Evolutionary conservation across 2,888 invertebrate genomes (phyloP).

Genomic region (Yponomeuta cagnagella): DNA sequence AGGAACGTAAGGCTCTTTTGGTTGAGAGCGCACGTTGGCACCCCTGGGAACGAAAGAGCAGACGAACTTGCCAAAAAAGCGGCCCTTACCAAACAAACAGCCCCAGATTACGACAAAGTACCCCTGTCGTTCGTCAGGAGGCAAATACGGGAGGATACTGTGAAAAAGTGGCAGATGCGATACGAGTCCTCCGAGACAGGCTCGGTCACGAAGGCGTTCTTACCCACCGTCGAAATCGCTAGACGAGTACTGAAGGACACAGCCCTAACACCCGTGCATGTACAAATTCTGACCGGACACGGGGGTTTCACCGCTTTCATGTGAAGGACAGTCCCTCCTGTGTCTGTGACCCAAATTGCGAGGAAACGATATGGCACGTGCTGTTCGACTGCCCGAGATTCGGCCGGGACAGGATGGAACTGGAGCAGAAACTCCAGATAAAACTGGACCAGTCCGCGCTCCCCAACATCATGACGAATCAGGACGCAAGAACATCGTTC

Average conservation of each 20-base stretch:
- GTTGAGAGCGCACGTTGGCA: slow-evolving; percentile 16
- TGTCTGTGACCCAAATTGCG: no score
- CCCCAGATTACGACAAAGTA: slow-evolving; percentile 12
- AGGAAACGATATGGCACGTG: no score
- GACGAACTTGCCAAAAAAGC: slow-evolving; percentile 18
- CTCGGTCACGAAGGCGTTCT: not conserved
- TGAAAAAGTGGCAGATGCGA: slow-evolving; percentile 11
- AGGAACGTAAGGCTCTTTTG: slow-evolving; percentile 10
- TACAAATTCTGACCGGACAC: no score
- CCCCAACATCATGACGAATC: no score
- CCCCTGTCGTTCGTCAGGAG: slow-evolving; percentile 16
- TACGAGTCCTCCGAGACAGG: slow-evolving; percentile 12
- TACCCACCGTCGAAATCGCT: not conserved
- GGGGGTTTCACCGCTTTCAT: no score
- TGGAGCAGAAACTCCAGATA: no score
- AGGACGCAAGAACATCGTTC: no score
- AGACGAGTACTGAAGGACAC: not conserved
- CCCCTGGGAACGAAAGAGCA: slow-evolving; percentile 18
- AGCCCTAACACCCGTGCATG: not conserved
- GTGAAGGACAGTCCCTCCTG: no score
- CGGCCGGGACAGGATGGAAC: no score
- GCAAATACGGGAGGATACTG: slow-evolving; percentile 7
- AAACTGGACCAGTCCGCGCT: no score
- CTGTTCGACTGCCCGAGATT: no score
- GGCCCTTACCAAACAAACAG: slow-evolving; percentile 14